Conservation (phyloP, 37 sponge, comb jelly and placozoan species). For the Oopsacas minuta region DNA sequence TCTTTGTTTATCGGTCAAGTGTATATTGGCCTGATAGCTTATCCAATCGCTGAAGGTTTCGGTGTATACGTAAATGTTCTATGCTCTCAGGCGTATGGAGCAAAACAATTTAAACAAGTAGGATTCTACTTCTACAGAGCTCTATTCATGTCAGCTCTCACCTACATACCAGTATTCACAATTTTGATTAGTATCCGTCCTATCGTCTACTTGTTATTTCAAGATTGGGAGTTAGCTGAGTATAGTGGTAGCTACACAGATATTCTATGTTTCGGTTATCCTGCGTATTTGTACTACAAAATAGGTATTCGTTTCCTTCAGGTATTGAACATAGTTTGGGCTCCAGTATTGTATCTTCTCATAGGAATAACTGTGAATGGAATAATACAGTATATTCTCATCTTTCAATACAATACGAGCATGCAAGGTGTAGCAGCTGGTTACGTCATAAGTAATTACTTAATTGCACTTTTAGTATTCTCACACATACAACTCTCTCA, state of each 20-base stretch:
- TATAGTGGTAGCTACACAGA: neutral
- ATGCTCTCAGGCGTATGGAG: constrained; percentile 11
- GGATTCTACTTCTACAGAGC: constrained; percentile 18
- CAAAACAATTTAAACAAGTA: neutral
- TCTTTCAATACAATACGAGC: neutral
- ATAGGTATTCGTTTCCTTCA: neutral
- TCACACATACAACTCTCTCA: neutral
- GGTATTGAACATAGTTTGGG: neutral
- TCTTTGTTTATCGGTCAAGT: neutral
- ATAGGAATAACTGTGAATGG: neutral
- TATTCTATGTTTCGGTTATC: neutral
- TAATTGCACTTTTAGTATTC: neutral
- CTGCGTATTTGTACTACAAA: constrained; percentile 1
- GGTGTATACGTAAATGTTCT: neutral
- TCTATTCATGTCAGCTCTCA: constrained; percentile 14
- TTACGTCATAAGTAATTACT: neutral
- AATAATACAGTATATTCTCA: neutral
- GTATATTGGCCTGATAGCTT: neutral
- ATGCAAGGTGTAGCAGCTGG: neutral
- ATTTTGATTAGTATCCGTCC: neutral
- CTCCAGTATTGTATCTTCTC: neutral
- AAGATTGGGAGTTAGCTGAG: neutral
- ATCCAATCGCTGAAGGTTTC: neutral
- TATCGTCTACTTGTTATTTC: neutral
- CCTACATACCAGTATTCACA: neutral